Evolutionary conservation across 1,140 invertebrate genomes (phyloP).

Genomic region (Cepaea nemoralis): DNA sequence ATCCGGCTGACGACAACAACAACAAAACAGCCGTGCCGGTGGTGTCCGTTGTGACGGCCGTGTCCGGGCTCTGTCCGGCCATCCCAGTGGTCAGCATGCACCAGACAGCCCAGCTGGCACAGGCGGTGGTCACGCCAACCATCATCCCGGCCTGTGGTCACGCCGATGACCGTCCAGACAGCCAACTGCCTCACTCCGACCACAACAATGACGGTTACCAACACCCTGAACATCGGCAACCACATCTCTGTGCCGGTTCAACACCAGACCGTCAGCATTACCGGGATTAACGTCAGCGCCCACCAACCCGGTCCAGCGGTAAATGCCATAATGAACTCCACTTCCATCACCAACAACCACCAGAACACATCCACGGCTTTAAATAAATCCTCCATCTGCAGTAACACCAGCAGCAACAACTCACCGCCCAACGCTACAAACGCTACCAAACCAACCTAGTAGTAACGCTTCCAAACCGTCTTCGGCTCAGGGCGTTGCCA

Average conservation of each 20-base stretch:
- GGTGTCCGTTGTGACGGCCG: constrained; percentile 33
- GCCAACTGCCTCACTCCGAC: background rate
- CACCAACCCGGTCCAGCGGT: background rate
- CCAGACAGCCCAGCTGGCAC: constrained; percentile 19
- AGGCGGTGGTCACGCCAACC: constrained; percentile 2
- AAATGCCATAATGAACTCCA: background rate
- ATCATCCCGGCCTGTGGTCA: constrained; percentile 31
- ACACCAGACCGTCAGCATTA: background rate
- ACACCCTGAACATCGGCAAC: constrained; percentile 26
- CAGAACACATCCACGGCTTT: background rate
- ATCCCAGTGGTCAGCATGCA: constrained; percentile 40
- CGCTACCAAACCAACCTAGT: background rate
- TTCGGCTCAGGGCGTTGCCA: constrained; percentile 23
- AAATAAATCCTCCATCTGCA: constrained; percentile 14
- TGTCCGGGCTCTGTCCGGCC: constrained; percentile 30
- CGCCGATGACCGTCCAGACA: constrained; percentile 28
- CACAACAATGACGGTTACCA: constrained; percentile 28
- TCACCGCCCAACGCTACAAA: background rate
- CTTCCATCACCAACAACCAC: background rate
- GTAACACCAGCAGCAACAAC: constrained; percentile 10
- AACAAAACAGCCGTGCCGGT: constrained; percentile 39
- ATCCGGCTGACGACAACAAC: constrained; percentile 40
- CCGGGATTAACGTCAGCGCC: background rate
- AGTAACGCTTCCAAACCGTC: background rate
- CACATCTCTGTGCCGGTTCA: constrained; percentile 15